Base-by-base conservation (phyloP, 2,888 invertebrate species). In the Leucania comma region DNA sequence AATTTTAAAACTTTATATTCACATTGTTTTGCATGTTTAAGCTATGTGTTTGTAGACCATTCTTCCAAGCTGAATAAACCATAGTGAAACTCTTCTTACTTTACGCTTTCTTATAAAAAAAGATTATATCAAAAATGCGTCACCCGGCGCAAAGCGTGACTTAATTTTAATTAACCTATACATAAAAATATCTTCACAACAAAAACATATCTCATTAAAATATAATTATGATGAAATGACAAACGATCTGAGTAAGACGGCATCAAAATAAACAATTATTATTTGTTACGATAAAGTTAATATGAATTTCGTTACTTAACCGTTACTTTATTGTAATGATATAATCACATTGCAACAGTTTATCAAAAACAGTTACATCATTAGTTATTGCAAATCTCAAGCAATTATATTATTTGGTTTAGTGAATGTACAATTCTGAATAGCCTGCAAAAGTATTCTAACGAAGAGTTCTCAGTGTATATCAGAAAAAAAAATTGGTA, bases 331-430 rank as follows among this genome's bases (percentile, higher is more conserved):
- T 56, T 59, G 29, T 56, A 65, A 48, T 57, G 17, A 42, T 59
- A 38, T 62, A 69, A 68, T 54, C 22, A 69, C 22, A 76, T 69
- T 63, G 50, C 62, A 76, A 56, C 38, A 38, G 48, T 61, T 56
- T 20, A 12, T 35, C 60, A 46, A 26, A 42, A 68, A 24, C 12
- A 32, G 14, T 73, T 60, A 51, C 56, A 38, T 60, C 24, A 69
- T 35, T 24, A 35, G 26, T 42, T 14, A 59, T 73, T 54, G 53
- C 17, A 53, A 75, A 48, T 59, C 22, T 35, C 22, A 35, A 24
- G 22, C 46, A n/a, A 26, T 14, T 14, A 22, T 42, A 32, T 10
- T 10, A 22, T 10, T 38, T 46, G 35, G 54, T 48, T 62, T 38
- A 8, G 22, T 54, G 20, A 46, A 26, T 35, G 10, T 35, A 24